Evolutionary conservation across 2,888 invertebrate species (phyloP).

Genomic region (Lasioglossum lativentre): DNA sequence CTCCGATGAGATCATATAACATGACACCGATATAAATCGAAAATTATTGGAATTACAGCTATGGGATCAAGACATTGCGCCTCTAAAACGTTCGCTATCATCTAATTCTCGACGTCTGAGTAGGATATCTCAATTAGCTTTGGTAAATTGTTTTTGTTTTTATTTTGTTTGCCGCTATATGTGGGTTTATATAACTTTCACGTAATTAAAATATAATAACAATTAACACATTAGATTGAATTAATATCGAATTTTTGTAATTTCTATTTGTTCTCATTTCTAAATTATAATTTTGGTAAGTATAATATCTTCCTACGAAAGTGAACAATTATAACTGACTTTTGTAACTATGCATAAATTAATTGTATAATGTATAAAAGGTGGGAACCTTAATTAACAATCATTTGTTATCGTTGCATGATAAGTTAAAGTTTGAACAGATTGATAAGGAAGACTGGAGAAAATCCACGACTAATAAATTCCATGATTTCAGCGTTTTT

Average conservation of each 20-base stretch:
- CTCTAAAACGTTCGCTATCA: constrained; percentile 92
- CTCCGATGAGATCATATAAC: neutral
- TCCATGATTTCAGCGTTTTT: neutral
- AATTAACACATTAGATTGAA: constrained; percentile 54
- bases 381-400: constrained; percentile 3
- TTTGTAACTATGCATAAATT: constrained; percentile 36
- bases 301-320: neutral
- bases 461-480: neutral
- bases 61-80: constrained; percentile 95
- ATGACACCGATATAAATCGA: constrained; percentile 37
- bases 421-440: neutral
- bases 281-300: constrained; percentile 17
- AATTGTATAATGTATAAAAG: neutral
- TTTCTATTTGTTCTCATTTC: constrained; percentile 17
- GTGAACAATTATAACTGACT: neutral
- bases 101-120: constrained; percentile 92
- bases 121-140: constrained; percentile 92
- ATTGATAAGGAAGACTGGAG: neutral
- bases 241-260: constrained; percentile 16
- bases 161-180: constrained; percentile 59
- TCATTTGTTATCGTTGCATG: constrained; percentile 7
- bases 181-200: constrained; percentile 27
- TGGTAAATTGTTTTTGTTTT: constrained; percentile 88
- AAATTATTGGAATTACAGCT: constrained; percentile 86
- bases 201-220: constrained; percentile 37